Base-by-base conservation (phyloP, 2,888 invertebrate genomes). In the Cerastis rubricosa region DNA sequence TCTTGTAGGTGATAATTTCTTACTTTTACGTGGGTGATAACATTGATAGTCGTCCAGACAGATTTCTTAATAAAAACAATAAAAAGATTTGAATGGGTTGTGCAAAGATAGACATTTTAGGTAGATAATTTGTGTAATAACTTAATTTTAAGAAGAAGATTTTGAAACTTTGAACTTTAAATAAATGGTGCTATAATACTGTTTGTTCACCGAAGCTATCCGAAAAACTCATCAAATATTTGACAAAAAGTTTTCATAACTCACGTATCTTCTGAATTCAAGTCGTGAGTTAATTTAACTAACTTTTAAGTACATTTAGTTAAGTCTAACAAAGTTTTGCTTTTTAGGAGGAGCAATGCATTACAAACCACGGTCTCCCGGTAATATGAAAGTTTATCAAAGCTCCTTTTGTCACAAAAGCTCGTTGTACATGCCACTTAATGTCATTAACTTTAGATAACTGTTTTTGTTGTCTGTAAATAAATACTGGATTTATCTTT, bases 291-390 rank as follows among this genome's bases (percentile, higher is more conserved):
- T 54, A 67, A 82, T 47, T 19, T 57, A 67, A 35, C 25, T 79
- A 65, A 67, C 12, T 61, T 83, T 61, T 57, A 70, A 47, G 22
- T 25, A 12, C 64, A 67, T 54, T 22, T 68, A 43, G 29, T 66
- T 51, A 77, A 76, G n/a, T 85, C 76, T 90, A 90, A 91, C 82
- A 67, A 76, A 81, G 70, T 90, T 92, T 94, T 92, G 92, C 84
- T 90, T 95, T 96, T 92, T 95, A 96, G 96, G 96, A 94, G 96
- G 95, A 90, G 95, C 94, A 81, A 92, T 96, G 90, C 93, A 95
- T 94, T 96, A 95, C 92, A 95, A 96, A 85, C 96, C 95, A 86
- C 94, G 94, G 78, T 94, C 94, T 80, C 93, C 95, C 89, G 96
- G 93, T 92, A 92, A 92, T 84, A 76, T 75, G 22, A 82, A 82